Evolutionary conservation across 2,113 vertebrate genomes (phyloP).

Genomic region (Madoqua kirkii): DNA sequence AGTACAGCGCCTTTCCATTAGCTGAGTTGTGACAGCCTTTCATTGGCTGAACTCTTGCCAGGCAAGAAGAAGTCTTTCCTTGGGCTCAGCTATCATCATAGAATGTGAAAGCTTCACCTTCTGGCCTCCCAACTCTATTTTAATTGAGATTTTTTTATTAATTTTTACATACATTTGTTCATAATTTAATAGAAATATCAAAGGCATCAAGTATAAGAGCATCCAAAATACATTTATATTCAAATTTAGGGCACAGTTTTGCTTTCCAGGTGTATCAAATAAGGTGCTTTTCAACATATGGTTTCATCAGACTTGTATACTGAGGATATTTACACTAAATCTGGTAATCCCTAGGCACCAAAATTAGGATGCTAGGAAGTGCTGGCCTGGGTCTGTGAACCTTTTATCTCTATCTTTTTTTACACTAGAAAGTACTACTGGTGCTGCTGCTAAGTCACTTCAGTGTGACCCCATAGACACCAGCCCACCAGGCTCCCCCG

Average conservation of each 20-base stretch:
- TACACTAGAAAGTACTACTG: background rate
- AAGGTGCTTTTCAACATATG: background rate
- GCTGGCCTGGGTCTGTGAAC: background rate
- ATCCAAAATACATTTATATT: background rate
- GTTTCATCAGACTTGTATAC: background rate
- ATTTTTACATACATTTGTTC: background rate
- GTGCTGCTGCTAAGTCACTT: too few relatives aligned
- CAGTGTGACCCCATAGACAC: too few relatives aligned
- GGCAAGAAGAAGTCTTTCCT: background rate
- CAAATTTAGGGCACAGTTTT: background rate
- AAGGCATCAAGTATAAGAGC: background rate
- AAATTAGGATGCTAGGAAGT: background rate
- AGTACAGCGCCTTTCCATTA: background rate
- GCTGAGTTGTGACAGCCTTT: too few relatives aligned
- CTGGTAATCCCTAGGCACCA: background rate
- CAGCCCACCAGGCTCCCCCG: too few relatives aligned
- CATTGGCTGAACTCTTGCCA: too few relatives aligned
- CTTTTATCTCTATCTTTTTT: background rate
- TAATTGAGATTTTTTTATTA: background rate
- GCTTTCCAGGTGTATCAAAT: background rate
- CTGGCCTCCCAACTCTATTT: background rate
- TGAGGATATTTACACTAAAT: background rate
- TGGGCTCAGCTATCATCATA: background rate
- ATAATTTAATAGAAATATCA: background rate
- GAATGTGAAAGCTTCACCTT: background rate